These are phyloP conservation scores for Nematolebias whitei DNA, from an alignment of 2,113 vertebrate species.

Conservation along the genomic window DNA sequence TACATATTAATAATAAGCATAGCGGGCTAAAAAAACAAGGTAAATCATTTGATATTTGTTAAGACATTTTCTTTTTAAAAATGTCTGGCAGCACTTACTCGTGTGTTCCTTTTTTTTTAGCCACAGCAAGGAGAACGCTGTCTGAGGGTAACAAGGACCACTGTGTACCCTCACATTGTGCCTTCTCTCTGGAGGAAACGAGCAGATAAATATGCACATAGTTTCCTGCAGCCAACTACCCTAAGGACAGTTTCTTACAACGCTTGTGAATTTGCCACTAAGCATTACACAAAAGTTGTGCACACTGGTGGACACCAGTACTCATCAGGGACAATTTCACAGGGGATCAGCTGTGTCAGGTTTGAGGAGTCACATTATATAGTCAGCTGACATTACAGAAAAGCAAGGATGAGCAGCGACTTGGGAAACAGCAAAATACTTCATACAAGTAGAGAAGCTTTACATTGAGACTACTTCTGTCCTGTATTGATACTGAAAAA, in stretches of 20 bases:
- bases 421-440: not conserved
- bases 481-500: not conserved
- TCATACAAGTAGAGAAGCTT: not conserved
- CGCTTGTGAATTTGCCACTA: slow-evolving; percentile 1
- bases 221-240: slow-evolving; percentile 14
- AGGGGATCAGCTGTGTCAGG: slow-evolving; percentile 28
- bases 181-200: not conserved
- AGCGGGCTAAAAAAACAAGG: not conserved
- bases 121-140: not conserved
- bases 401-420: not conserved
- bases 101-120: not conserved
- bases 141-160: slow-evolving; percentile 1
- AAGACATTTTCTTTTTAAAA: not conserved
- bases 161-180: not conserved
- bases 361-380: slow-evolving; percentile 13
- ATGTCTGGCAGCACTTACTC: not conserved
- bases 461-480: not conserved
- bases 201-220: slow-evolving; percentile 24
- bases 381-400: slow-evolving; percentile 17
- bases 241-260: slow-evolving; percentile 7
- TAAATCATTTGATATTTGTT: not conserved
- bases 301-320: slow-evolving; percentile 2
- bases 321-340: slow-evolving; percentile 29
- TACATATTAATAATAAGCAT: not conserved
- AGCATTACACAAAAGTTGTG: slow-evolving; percentile 4